Evolutionary conservation across 2,797 vertebrate species (phyloP).

Genomic region (Semaprochilodus insignis): DNA sequence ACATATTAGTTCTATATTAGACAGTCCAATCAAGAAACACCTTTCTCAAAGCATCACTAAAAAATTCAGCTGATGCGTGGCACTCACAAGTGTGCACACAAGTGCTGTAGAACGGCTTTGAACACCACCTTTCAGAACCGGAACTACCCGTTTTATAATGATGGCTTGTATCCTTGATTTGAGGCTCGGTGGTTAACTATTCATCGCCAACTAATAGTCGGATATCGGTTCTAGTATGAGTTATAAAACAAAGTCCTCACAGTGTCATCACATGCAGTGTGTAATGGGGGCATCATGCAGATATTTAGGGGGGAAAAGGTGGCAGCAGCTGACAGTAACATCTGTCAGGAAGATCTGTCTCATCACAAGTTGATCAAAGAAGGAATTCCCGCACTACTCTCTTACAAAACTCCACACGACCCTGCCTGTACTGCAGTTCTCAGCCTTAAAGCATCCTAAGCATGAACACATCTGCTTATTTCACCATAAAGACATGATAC

Average conservation of each 20-base stretch:
- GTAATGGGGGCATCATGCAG: background rate
- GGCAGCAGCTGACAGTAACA: background rate
- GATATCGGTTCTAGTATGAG: background rate
- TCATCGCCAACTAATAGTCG: too few species aligned
- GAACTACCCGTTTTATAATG: too few species aligned
- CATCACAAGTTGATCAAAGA: background rate
- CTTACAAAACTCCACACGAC: background rate
- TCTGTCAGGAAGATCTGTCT: background rate
- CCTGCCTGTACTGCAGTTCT: background rate
- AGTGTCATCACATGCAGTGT: background rate
- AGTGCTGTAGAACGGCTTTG: too few species aligned
- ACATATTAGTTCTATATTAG: too few species aligned
- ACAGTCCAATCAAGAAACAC: too few species aligned
- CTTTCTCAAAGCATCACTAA: too few species aligned
- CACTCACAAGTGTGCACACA: too few species aligned
- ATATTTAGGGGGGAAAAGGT: background rate
- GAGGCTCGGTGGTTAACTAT: too few species aligned
- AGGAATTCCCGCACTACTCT: conserved; percentile 2
- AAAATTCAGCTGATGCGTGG: too few species aligned
- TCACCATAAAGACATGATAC: background rate
- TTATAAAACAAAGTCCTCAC: background rate
- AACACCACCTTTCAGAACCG: too few species aligned
- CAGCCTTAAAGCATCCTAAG: too few species aligned
- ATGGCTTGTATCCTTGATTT: too few species aligned
- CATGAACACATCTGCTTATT: background rate